phyloP scores from a whole-genome alignment of 2,888 invertebrate species.

The Ramazzottius varieornatus region DNA sequence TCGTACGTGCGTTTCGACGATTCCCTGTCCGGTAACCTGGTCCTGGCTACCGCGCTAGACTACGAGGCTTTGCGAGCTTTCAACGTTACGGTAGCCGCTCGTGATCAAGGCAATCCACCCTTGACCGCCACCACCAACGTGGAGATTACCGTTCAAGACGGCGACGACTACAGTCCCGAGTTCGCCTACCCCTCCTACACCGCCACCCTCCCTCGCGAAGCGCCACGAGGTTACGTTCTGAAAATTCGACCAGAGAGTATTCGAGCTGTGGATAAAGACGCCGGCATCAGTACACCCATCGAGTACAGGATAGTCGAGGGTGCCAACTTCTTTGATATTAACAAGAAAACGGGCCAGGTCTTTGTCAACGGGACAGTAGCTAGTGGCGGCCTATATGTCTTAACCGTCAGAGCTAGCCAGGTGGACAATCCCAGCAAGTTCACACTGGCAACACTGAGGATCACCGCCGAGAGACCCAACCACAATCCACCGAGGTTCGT shows the following conservation, averaged over 20 bases:
- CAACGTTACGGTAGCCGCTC: slow-evolving; percentile 20
- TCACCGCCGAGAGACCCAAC: slow-evolving; percentile 17
- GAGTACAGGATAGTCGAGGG: slow-evolving; percentile 36
- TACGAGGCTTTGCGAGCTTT: slow-evolving; percentile 14
- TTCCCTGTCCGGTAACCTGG: slow-evolving; percentile 4
- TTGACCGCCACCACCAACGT: slow-evolving; percentile 21
- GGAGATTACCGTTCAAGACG: slow-evolving; percentile 23
- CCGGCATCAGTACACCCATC: slow-evolving; percentile 45
- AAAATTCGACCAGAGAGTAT: slow-evolving; percentile 7
- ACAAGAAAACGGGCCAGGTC: slow-evolving; percentile 37
- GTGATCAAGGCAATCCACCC: slow-evolving; percentile 22
- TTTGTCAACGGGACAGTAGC: slow-evolving; percentile 32
- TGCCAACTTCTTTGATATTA: slow-evolving; percentile 34
- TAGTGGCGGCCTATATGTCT: not conserved
- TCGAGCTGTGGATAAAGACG: slow-evolving; percentile 43
- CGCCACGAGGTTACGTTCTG: not conserved
- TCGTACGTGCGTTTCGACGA: not conserved
- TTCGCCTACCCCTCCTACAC: not conserved
- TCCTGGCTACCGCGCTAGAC: slow-evolving; percentile 6
- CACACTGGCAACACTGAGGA: slow-evolving; percentile 50
- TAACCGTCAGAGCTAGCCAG: slow-evolving; percentile 36
- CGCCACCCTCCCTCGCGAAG: not conserved
- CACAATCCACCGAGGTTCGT: not conserved
- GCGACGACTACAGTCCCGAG: slow-evolving; percentile 9
- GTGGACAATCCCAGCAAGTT: slow-evolving; percentile 63